Conservation (phyloP, 2,113 vertebrate genomes). For the Nothocercus julius region DNA sequence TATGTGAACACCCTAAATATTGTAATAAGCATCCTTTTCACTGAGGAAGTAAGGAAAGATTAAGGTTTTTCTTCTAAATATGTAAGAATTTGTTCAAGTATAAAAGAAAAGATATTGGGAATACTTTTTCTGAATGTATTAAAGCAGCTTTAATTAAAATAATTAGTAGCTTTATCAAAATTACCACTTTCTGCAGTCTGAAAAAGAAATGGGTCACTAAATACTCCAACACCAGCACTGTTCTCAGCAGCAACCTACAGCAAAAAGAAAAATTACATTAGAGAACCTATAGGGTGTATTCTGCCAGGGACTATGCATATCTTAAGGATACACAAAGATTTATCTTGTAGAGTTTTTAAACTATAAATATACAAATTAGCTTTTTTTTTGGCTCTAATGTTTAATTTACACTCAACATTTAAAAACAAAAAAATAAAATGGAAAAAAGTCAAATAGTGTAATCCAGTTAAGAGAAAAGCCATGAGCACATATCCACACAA, state of each 20-base stretch:
- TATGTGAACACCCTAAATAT: neutral
- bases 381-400: neutral
- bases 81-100: neutral
- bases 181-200: conserved; percentile 96
- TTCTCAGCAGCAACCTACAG: conserved; percentile 91
- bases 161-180: conserved; percentile 55
- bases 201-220: conserved; percentile 90
- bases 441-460: neutral
- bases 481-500: neutral
- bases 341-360: neutral
- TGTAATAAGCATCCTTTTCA: neutral
- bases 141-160: neutral
- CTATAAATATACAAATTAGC: neutral
- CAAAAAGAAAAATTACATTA: neutral
- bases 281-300: neutral
- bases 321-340: neutral
- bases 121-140: neutral
- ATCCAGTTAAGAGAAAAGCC: neutral
- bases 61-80: neutral
- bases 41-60: neutral
- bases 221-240: conserved; percentile 84
- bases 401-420: neutral
- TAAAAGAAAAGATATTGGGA: neutral
- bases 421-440: neutral
- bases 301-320: neutral